A percentile compares a stretch with the other conserved stretches of the same genome.
phyloP scores from a whole-genome alignment of 2,888 invertebrate genomes.

The Agrilus cyanescens region DNA sequence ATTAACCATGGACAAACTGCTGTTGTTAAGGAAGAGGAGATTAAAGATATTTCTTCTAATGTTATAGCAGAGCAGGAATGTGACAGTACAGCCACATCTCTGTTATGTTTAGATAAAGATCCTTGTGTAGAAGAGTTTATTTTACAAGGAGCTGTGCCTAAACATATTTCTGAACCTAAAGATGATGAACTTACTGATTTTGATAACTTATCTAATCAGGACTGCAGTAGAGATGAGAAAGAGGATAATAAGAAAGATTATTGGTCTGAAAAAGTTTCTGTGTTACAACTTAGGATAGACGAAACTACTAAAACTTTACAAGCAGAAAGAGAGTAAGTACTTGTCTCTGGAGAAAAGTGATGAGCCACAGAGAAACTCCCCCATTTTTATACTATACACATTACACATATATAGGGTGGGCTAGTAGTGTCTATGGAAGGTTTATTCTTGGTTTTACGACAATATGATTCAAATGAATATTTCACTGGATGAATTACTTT shows the following conservation, averaged over 20 bases:
- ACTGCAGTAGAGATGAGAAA: slow-evolving; percentile 22
- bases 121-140: slow-evolving; percentile 46
- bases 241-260: slow-evolving; percentile 48
- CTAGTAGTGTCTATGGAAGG: too few species aligned
- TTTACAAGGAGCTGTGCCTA: slow-evolving; percentile 51
- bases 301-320: slow-evolving; percentile 62
- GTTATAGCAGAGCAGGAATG: slow-evolving; percentile 27
- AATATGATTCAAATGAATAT: too few species aligned
- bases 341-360: slow-evolving; percentile 2
- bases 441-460: too few species aligned
- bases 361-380: too few species aligned
- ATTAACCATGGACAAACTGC: slow-evolving; percentile 24
- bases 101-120: slow-evolving; percentile 25
- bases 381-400: too few species aligned
- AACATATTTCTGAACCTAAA: slow-evolving; percentile 37
- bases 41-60: slow-evolving; percentile 27
- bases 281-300: slow-evolving; percentile 56
- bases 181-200: slow-evolving; percentile 33
- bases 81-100: slow-evolving; percentile 28
- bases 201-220: slow-evolving; percentile 20
- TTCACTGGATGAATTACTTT: too few species aligned
- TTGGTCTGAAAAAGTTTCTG: slow-evolving; percentile 49
- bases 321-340: slow-evolving; percentile 60
- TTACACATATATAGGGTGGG: too few species aligned
- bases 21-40: slow-evolving; percentile 19